Evolutionary conservation across 2,888 invertebrate species (phyloP), one percentile per base, ranked within the genome.

Genomic region (Drosophila yooni): DNA sequence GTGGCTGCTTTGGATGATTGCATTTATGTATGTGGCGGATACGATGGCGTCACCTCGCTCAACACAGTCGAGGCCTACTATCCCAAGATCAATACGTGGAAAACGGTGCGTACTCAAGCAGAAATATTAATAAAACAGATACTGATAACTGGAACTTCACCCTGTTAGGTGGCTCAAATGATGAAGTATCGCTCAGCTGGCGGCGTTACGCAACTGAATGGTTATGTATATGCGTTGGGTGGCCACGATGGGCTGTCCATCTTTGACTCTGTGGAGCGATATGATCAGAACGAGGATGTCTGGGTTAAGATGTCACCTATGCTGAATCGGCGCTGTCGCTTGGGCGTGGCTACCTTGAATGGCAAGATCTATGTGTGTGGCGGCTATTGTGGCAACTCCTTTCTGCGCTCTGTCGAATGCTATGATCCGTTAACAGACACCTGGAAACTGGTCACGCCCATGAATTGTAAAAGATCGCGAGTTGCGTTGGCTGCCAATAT

Each of bases 231-330:
- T 92, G 97, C 96, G 0, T 94, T 97, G 50, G 98, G 98, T 21
- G 98, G 98, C 0, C 98, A 98, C 91, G 97, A 98, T 93, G 97
- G 98, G 0, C 93, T 97, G 21, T 96, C 97, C 8, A 98, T 97
- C 83, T 97, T 97, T 92, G 97, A 97, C 93, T 97, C 97, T 2
- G 97, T 97, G 2, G 97, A 98, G 93, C 94, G 96, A 60, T 97
- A 96, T 91, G 96, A 97, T 93, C 96, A 96, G 0, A 94, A 95
- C 54, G 95, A 95, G 27, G 95, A 96, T 81, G 94, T 94, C 25
- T 98, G 97, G 97, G 94, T 94, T 0, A 94, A 95, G 81, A 96
- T 97, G 53, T 95, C 96, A 33, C 95, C 97, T 0, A 98, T 98
- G 97, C 93, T 96, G 48, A 96, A 96, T 11, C 95, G 96, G 89